Evolutionary conservation across 2,888 invertebrate genomes (phyloP).

Genomic region (Hirtodrosophila cameraria): DNA sequence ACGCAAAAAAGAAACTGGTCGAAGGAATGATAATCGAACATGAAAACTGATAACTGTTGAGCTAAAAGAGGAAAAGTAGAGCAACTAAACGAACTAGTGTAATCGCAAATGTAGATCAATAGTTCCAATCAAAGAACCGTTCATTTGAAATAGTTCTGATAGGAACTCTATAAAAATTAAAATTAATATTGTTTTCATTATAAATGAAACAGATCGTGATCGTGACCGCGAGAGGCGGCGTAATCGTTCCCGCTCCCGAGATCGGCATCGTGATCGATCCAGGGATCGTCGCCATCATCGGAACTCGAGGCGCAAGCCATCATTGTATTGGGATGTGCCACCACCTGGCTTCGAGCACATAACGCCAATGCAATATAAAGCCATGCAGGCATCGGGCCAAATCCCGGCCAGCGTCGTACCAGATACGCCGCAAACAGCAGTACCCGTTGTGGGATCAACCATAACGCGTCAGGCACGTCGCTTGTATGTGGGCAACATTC

Average conservation of each 20-base stretch:
- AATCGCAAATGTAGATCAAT: too few relatives aligned
- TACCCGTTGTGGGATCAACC: slow-evolving; percentile 98
- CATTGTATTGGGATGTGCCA: slow-evolving; percentile 99
- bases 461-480: slow-evolving; percentile 97
- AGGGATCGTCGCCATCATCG: slow-evolving; percentile 76
- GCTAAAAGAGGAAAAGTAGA: too few relatives aligned
- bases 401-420: slow-evolving; percentile 97
- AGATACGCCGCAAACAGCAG: slow-evolving; percentile 96
- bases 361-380: slow-evolving; percentile 96
- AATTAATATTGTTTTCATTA: background rate
- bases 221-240: slow-evolving; percentile 69
- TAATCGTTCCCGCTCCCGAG: slow-evolving; percentile 71
- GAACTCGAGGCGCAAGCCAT: slow-evolving; percentile 93
- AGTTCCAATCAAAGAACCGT: too few relatives aligned
- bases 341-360: slow-evolving; percentile 99
- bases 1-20: too few relatives aligned
- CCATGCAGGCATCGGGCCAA: slow-evolving; percentile 96
- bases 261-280: slow-evolving; percentile 72
- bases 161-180: too few relatives aligned
- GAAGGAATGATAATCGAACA: too few relatives aligned
- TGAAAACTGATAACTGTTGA: too few relatives aligned
- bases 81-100: too few relatives aligned
- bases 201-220: slow-evolving; percentile 52
- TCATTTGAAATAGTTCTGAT: too few relatives aligned
- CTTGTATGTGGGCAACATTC: slow-evolving; percentile 99